These are phyloP conservation scores for Entomobrya proxima DNA, from an alignment of 2,888 invertebrate species.

Conservation along the genomic window DNA sequence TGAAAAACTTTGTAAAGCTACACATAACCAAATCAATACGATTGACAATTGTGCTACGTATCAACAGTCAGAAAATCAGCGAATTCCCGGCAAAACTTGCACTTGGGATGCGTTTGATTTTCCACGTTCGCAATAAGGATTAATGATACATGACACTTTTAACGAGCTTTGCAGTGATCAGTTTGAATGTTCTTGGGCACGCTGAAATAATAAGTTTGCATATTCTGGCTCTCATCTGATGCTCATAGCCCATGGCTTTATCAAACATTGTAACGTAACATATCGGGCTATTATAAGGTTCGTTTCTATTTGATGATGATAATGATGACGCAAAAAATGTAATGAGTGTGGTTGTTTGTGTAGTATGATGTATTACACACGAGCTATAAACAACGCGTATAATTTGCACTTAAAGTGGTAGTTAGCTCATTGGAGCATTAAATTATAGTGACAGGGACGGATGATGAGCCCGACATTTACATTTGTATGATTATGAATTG, in stretches of 20 bases:
- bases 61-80: too few relatives aligned
- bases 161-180: conserved; percentile 6
- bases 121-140: conserved; percentile 20
- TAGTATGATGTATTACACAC: conserved; percentile 54
- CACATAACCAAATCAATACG: too few relatives aligned
- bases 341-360: not conserved
- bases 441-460: conserved; percentile 61
- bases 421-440: conserved; percentile 63
- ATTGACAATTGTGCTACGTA: too few relatives aligned
- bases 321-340: not conserved
- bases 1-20: too few relatives aligned
- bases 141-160: conserved; percentile 31
- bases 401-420: conserved; percentile 66
- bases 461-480: conserved; percentile 57
- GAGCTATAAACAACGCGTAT: conserved; percentile 58
- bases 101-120: too few relatives aligned
- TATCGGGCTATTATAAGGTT: too few relatives aligned
- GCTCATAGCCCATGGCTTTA: not conserved
- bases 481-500: conserved; percentile 39
- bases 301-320: not conserved
- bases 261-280: too few relatives aligned
- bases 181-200: not conserved
- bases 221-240: not conserved
- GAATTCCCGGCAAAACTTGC: too few relatives aligned
- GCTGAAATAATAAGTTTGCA: not conserved